Conservation (phyloP, 2,797 vertebrate species). For the Centropyge bicolor region DNA sequence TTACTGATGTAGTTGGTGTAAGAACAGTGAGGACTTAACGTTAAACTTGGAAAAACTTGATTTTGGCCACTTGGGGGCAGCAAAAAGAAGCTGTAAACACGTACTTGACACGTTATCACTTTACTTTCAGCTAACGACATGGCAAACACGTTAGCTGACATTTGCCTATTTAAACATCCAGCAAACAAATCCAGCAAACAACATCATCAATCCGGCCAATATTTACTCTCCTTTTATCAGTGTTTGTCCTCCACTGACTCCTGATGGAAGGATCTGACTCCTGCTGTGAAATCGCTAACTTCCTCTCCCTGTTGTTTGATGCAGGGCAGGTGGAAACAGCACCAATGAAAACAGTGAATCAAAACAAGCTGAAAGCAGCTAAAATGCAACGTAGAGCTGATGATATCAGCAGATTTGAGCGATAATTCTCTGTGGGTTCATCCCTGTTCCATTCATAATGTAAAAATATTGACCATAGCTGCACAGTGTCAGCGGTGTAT, state of each 20-base stretch:
- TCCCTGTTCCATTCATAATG: neutral
- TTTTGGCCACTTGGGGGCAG: slow-evolving; percentile 18
- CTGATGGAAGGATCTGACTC: neutral
- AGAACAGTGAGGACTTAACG: neutral
- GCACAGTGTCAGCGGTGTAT: no score
- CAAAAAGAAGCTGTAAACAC: neutral
- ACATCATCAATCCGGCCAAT: neutral
- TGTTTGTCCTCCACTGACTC: neutral
- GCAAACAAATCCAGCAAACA: neutral
- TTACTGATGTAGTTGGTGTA: neutral
- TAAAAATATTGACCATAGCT: neutral
- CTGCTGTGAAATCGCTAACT: neutral
- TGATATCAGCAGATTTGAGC: neutral
- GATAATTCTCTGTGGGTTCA: neutral
- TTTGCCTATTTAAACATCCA: neutral
- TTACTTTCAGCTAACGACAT: neutral
- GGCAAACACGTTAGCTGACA: neutral
- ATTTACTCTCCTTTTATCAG: neutral
- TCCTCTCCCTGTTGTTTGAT: neutral
- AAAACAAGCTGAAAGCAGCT: neutral
- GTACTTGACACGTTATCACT: neutral
- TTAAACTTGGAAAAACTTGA: neutral
- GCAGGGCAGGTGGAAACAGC: neutral
- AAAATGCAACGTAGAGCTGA: neutral
- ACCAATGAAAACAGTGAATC: neutral